These are phyloP conservation scores for Saimiri boliviensis DNA, from an alignment of 2,113 vertebrate genomes.

Conservation along the genomic window DNA sequence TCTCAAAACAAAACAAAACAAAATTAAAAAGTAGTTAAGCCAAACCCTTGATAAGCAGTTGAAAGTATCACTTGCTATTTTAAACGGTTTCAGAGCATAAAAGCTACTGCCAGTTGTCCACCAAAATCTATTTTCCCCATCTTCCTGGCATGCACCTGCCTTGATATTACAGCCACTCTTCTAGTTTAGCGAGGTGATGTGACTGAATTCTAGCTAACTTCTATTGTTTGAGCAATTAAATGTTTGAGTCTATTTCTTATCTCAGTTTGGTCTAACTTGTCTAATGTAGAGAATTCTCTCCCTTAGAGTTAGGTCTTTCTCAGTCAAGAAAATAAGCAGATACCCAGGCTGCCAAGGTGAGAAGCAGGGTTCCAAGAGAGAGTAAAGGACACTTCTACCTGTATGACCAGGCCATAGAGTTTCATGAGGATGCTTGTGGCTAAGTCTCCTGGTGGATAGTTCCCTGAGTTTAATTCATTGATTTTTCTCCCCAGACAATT, in stretches of 20 bases:
- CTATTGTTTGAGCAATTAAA: background rate
- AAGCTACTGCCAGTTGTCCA: background rate
- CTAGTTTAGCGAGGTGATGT: fast-evolving
- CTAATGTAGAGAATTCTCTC: background rate
- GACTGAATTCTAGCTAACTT: background rate
- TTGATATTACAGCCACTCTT: background rate
- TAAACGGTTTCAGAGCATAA: background rate
- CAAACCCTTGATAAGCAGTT: background rate
- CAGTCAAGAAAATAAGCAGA: constrained; percentile 1
- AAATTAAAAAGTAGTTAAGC: background rate
- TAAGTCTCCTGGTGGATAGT: background rate
- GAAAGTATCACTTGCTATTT: background rate
- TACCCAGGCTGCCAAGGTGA: background rate
- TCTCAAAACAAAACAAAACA: too few species aligned
- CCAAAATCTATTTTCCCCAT: background rate
- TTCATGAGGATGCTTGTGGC: background rate
- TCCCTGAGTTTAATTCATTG: background rate
- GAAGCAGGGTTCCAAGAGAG: background rate
- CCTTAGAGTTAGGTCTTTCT: background rate
- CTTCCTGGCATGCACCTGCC: background rate
- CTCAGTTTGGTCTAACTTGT: background rate
- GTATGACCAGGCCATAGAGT: too few species aligned
- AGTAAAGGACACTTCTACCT: background rate
- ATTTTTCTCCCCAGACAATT: background rate
- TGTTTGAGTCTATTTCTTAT: background rate